These are phyloP conservation scores for Clitarchus hookeri DNA, from an alignment of 2,888 invertebrate species.

Conservation along the genomic window DNA sequence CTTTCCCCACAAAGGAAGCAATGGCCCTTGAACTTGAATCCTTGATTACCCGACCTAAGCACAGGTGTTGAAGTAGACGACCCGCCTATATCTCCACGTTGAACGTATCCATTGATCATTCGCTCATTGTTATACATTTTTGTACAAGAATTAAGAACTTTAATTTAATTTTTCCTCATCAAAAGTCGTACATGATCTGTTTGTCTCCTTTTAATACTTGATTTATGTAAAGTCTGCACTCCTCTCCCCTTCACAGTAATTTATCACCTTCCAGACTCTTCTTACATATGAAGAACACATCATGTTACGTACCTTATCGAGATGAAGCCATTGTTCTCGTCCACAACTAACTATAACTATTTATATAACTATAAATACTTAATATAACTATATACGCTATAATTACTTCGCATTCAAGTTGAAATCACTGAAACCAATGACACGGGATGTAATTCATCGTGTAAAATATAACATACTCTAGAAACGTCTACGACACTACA, in stretches of 20 bases:
- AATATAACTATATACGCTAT: too few species aligned
- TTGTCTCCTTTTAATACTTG: neutral
- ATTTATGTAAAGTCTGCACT: neutral
- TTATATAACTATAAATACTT: too few species aligned
- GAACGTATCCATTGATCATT: neutral
- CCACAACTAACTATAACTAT: neutral
- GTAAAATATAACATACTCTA: too few species aligned
- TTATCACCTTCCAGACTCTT: neutral
- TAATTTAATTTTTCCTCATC: neutral
- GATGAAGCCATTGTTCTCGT: neutral
- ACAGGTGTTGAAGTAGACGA: neutral
- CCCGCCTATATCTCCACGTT: too few species aligned
- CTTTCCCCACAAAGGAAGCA: neutral
- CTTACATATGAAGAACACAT: neutral
- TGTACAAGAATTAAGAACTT: neutral
- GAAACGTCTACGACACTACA: too few species aligned
- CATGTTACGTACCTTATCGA: neutral
- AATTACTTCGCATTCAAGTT: too few species aligned
- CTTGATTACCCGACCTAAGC: neutral
- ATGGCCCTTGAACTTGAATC: neutral
- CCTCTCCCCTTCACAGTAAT: slow-evolving; percentile 4
- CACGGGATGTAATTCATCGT: too few species aligned
- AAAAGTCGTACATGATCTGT: neutral
- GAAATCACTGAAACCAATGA: too few species aligned
- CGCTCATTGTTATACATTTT: neutral